A percentile compares a stretch with the other conserved stretches of the same genome.
Evolutionary conservation across 2,113 vertebrate genomes (phyloP).

Genomic region (Fregetta grallaria): DNA sequence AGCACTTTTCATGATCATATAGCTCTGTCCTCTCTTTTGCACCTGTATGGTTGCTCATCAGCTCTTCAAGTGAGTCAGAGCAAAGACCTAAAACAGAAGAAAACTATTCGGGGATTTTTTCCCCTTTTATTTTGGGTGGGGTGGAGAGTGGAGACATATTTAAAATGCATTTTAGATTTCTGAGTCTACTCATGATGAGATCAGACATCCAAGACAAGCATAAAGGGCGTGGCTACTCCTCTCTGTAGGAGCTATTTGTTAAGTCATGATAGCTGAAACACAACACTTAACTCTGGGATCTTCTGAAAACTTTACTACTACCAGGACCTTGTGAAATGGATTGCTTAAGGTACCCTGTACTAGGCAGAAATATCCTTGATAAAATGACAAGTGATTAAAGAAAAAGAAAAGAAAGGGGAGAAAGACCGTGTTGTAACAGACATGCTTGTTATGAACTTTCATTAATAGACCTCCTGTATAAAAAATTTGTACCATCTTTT

Average conservation of each 20-base stretch:
- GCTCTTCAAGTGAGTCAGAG: neutral
- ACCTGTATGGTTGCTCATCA: neutral
- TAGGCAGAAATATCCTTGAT: neutral
- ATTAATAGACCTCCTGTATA: neutral
- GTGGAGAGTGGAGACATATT: neutral
- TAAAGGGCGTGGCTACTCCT: neutral
- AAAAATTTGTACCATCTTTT: neutral
- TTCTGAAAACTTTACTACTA: neutral
- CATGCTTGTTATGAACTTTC: neutral
- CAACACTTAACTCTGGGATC: neutral
- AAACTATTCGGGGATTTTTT: rapidly evolving
- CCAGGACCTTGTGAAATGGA: neutral
- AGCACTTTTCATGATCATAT: neutral
- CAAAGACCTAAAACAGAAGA: neutral
- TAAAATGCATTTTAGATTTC: neutral
- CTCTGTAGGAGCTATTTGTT: neutral
- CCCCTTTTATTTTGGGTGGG: neutral
- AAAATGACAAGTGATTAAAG: neutral
- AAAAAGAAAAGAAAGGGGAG: neutral
- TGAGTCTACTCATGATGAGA: neutral
- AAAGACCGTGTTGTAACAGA: neutral
- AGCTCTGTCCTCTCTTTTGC: neutral
- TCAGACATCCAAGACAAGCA: neutral
- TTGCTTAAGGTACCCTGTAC: neutral
- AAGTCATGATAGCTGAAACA: neutral